Conservation (phyloP, 2,797 vertebrate genomes). For the Hydrocynus forskahlii region DNA sequence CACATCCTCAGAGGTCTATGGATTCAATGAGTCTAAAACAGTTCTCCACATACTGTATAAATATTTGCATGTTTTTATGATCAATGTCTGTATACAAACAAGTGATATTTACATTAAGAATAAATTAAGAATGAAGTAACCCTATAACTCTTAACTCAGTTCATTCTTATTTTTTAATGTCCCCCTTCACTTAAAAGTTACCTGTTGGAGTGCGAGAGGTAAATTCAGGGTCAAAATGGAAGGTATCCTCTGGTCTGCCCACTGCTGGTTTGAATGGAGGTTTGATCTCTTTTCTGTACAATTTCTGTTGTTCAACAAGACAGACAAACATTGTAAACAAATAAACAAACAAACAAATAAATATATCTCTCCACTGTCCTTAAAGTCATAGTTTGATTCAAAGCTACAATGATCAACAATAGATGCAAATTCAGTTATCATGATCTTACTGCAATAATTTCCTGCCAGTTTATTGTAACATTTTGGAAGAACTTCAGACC, state of each 20-base stretch:
- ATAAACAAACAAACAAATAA: background rate
- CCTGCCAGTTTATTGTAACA: background rate
- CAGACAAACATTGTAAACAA: background rate
- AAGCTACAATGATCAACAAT: too few species aligned
- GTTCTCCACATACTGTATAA: too few species aligned
- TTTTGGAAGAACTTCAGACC: background rate
- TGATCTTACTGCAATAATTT: background rate
- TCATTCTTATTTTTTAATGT: background rate
- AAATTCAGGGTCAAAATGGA: conserved; percentile 98
- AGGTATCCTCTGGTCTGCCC: conserved; percentile 95
- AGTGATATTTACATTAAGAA: too few species aligned
- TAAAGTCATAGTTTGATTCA: background rate
- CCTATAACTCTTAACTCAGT: too few species aligned
- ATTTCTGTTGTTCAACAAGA: conserved; percentile 75
- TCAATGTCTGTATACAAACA: too few species aligned
- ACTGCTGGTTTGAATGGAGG: conserved; percentile 95
- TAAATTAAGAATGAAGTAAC: too few species aligned
- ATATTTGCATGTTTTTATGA: too few species aligned
- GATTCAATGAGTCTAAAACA: too few species aligned
- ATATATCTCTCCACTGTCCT: background rate
- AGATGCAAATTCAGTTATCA: background rate
- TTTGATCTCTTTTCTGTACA: conserved; percentile 90
- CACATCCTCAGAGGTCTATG: too few species aligned
- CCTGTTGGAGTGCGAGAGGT: conserved; percentile 88
- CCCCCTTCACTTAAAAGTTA: background rate